A percentile compares a stretch with the other conserved stretches of the same genome.
These are phyloP conservation scores for Lepus americanus DNA, from an alignment of 2,113 vertebrate genomes.

Conservation along the genomic window DNA sequence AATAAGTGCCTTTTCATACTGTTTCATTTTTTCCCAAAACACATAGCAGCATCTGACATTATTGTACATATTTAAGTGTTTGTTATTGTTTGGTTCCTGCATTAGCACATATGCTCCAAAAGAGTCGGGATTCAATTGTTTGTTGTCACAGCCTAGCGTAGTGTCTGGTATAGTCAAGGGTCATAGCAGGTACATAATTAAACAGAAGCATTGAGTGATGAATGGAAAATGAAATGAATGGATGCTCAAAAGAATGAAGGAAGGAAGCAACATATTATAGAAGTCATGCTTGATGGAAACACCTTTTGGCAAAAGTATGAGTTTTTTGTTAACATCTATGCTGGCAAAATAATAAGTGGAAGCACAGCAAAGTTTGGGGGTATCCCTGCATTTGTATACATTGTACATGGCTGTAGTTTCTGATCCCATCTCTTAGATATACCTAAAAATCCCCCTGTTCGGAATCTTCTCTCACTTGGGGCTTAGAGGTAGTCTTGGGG, in stretches of 20 bases:
- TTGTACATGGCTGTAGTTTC: background rate
- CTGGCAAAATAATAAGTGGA: background rate
- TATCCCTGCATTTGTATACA: background rate
- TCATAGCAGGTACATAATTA: background rate
- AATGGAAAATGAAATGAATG: background rate
- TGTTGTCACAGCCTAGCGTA: background rate
- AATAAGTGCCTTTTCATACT: background rate
- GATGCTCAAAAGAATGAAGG: background rate
- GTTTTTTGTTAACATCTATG: background rate
- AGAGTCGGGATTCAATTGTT: background rate
- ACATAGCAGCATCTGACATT: no score
- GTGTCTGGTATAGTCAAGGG: background rate
- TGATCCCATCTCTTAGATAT: background rate
- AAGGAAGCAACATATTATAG: background rate
- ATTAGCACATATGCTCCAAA: background rate
- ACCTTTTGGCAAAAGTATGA: background rate
- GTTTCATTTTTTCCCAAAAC: constrained; percentile 33
- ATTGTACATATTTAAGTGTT: background rate
- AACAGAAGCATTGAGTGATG: background rate
- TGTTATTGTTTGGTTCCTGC: background rate
- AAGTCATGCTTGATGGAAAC: background rate
- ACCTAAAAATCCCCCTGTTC: background rate
- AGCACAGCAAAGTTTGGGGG: background rate
- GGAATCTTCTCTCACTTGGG: background rate
- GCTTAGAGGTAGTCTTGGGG: background rate